phyloP scores from a whole-genome alignment of 2,797 vertebrate genomes.

The Strix occidentalis region DNA sequence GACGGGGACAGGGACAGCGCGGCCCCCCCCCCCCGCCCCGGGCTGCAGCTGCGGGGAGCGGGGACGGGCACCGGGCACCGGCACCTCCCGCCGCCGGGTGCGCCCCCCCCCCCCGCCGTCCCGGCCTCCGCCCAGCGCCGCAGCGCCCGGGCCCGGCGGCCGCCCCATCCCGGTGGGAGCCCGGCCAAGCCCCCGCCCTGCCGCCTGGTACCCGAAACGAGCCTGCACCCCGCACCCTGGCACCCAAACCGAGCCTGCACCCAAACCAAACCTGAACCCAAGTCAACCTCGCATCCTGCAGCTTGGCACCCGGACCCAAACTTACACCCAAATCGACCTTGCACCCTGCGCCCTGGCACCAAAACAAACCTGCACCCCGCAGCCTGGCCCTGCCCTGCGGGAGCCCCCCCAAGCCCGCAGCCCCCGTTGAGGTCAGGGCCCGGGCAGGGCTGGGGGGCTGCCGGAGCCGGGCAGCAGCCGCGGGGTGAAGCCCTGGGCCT shows the following conservation, averaged over 20 bases:
- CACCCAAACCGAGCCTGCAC: neutral
- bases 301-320: neutral
- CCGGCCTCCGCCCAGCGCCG: neutral
- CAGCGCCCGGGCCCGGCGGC: neutral
- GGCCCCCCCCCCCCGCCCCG: neutral
- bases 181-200: neutral
- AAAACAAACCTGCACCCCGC: no score
- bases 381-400: neutral
- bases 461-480: no score
- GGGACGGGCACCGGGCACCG: neutral
- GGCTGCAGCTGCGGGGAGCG: neutral
- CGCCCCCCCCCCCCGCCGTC: neutral
- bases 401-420: neutral
- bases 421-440: neutral
- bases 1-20: neutral
- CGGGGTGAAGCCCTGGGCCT: neutral
- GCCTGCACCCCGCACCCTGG: neutral
- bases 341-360: neutral
- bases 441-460: fast-evolving
- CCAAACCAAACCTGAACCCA: neutral
- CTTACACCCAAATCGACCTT: neutral
- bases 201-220: neutral
- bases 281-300: neutral
- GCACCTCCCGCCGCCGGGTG: neutral
- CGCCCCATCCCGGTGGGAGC: neutral